Evolutionary conservation across 2,797 vertebrate species (phyloP).

Genomic region (Syndactyla subalaris): DNA sequence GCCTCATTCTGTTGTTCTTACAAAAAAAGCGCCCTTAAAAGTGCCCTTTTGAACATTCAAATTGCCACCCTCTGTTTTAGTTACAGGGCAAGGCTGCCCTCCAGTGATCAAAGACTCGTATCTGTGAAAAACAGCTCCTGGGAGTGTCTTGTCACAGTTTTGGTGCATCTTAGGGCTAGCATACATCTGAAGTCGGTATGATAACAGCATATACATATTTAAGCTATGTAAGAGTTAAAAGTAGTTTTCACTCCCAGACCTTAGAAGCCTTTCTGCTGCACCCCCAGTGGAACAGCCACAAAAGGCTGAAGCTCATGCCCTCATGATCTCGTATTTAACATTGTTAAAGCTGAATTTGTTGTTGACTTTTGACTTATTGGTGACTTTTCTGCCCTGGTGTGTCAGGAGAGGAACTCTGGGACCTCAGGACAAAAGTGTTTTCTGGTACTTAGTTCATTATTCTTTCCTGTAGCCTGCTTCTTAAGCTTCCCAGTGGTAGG

Average conservation of each 20-base stretch:
- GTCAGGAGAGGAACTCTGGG: neutral
- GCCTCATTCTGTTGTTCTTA: neutral
- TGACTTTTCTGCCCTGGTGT: neutral
- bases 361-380: neutral
- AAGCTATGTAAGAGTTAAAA: neutral
- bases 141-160: neutral
- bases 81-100: conserved; percentile 41
- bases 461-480: neutral
- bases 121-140: neutral
- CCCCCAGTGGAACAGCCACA: neutral
- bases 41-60: neutral
- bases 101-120: neutral
- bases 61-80: neutral
- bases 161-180: neutral
- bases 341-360: neutral
- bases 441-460: neutral
- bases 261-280: neutral
- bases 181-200: neutral
- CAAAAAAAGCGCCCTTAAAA: neutral
- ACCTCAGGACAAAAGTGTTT: neutral
- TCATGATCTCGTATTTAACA: neutral
- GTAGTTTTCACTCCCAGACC: neutral
- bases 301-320: neutral
- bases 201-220: neutral
- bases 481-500: neutral